Percentiles rank a stretch among this genome's conserved stretches.
Conservation (phyloP, 2,888 invertebrate genomes). For the Hybos culiciformis region DNA sequence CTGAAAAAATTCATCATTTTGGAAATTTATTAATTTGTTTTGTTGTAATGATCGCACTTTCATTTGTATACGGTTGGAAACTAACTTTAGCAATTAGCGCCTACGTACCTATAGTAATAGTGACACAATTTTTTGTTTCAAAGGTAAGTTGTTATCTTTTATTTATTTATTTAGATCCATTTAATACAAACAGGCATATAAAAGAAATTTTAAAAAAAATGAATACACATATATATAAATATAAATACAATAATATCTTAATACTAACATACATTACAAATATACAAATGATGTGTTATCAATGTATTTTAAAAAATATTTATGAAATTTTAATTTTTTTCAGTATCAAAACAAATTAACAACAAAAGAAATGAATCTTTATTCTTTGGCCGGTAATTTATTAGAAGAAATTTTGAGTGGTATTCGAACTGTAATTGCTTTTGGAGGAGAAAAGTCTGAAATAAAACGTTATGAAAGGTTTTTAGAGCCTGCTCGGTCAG, state of each 20-base stretch:
- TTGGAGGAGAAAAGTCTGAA: conserved; percentile 64
- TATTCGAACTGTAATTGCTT: conserved; percentile 63
- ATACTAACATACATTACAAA: too few relatives aligned
- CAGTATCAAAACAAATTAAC: conserved; percentile 54
- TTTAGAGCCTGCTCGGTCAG: conserved; percentile 47
- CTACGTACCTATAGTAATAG: conserved; percentile 62
- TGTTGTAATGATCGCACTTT: conserved; percentile 50
- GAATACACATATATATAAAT: too few relatives aligned
- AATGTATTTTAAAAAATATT: background rate
- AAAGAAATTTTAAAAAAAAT: too few relatives aligned
- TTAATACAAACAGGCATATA: too few relatives aligned
- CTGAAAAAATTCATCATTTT: conserved; percentile 69
- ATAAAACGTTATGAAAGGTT: conserved; percentile 45
- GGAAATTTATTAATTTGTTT: conserved; percentile 40
- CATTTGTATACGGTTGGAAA: conserved; percentile 74
- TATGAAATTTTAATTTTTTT: conserved; percentile 15
- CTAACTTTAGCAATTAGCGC: conserved; percentile 67
- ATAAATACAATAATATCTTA: too few relatives aligned
- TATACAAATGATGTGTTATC: background rate
- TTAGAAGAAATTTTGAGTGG: conserved; percentile 64
- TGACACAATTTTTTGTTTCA: conserved; percentile 59
- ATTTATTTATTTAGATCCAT: background rate
- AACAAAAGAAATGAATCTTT: conserved; percentile 50
- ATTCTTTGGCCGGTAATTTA: conserved; percentile 61
- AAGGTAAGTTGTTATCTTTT: conserved; percentile 40